Percentiles rank a stretch among this genome's conserved stretches.
Conservation (phyloP, 2,113 vertebrate genomes). For the Nycticryphes semicollaris region DNA sequence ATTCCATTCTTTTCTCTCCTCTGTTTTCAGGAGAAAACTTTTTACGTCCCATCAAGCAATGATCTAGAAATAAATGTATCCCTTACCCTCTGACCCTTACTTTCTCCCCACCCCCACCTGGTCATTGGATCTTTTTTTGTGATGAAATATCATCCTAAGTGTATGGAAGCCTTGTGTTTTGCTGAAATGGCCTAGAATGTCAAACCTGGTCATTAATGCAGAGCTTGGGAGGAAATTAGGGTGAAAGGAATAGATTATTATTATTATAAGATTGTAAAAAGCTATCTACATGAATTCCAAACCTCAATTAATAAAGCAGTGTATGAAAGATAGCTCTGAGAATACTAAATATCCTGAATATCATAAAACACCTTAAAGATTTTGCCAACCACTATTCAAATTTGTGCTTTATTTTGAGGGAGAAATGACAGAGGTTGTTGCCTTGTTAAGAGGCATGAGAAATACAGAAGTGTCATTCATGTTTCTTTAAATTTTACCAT, state of each 20-base stretch:
- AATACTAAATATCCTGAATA: neutral
- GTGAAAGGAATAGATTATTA: neutral
- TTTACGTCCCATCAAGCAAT: neutral
- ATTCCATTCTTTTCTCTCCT: neutral
- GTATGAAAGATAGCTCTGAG: neutral
- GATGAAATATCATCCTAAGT: neutral
- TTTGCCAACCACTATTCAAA: neutral
- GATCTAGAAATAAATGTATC: neutral
- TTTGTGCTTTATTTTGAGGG: neutral
- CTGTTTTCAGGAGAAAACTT: neutral
- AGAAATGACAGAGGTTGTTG: neutral
- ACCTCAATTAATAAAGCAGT: neutral
- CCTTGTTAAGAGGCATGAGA: neutral
- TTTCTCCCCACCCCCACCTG: too few relatives aligned
- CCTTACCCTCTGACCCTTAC: neutral
- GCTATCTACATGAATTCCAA: neutral
- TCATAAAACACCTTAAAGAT: neutral
- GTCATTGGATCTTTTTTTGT: neutral
- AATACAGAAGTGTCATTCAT: neutral
- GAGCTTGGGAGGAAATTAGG: neutral
- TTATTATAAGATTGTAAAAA: neutral
- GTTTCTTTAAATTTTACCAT: neutral
- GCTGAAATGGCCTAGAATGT: neutral
- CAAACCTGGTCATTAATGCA: neutral
- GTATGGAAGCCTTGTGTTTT: neutral